A percentile compares a stretch with the other conserved stretches of the same genome.
Conservation (phyloP, 2,113 vertebrate genomes). For the Zingel zingel region DNA sequence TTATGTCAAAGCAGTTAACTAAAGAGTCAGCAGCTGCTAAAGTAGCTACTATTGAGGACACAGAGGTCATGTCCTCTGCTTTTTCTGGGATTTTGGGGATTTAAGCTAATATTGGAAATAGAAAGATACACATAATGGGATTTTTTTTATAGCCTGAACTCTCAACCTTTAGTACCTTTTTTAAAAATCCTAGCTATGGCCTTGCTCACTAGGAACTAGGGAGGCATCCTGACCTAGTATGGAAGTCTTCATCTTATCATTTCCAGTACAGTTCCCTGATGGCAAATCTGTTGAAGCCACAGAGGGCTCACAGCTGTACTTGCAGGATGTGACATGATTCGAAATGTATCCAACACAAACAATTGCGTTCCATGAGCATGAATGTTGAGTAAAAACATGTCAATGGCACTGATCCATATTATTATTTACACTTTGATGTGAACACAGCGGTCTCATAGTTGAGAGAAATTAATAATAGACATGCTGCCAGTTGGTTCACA, state of each 20-base stretch:
- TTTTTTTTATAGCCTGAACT: constrained; percentile 51
- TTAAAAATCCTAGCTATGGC: constrained; percentile 7
- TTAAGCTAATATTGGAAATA: not conserved
- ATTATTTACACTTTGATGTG: constrained; percentile 18
- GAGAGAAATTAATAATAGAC: not conserved
- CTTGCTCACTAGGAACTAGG: constrained; percentile 4
- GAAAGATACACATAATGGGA: constrained; percentile 18
- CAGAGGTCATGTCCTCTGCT: not conserved
- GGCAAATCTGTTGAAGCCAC: constrained; percentile 23
- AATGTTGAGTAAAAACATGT: constrained; percentile 32
- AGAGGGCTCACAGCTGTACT: constrained; percentile 45
- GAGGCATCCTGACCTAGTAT: constrained; percentile 47
- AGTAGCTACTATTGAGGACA: not conserved
- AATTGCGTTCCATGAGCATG: constrained; percentile 3
- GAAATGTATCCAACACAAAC: constrained; percentile 56
- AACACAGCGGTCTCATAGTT: not conserved
- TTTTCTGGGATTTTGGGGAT: constrained; percentile 17
- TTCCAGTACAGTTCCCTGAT: constrained; percentile 55
- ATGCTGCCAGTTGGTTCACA: constrained; percentile 9
- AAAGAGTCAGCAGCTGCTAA: constrained; percentile 6
- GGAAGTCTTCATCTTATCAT: constrained; percentile 47
- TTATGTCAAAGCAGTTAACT: not conserved
- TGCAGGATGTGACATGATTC: constrained; percentile 57
- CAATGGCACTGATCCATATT: constrained; percentile 20
- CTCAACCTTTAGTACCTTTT: constrained; percentile 8